A percentile compares a stretch with the other conserved stretches of the same genome.
phyloP scores from a whole-genome alignment of 23 tunicate species.

The Diplosoma virens region DNA sequence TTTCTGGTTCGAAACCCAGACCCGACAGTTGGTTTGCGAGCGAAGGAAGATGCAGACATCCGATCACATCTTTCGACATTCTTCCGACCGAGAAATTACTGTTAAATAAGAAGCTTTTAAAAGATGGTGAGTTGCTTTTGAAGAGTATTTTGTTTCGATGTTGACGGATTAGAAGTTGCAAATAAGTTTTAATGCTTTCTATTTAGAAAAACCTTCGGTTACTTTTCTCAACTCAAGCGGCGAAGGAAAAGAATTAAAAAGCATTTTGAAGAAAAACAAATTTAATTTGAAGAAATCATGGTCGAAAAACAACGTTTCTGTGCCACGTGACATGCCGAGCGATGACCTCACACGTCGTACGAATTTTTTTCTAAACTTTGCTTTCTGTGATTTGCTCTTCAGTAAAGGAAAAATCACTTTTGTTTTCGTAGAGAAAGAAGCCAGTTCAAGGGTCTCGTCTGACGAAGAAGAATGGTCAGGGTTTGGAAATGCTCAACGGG shows the following conservation, averaged over 20 bases:
- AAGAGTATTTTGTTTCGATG: background rate
- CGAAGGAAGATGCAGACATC: slow-evolving; percentile 43
- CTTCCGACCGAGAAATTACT: background rate
- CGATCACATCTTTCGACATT: slow-evolving; percentile 34
- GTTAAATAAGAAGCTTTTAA: background rate
- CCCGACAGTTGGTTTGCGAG: slow-evolving; percentile 12
- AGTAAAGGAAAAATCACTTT: no score
- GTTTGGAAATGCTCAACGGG: slow-evolving; percentile 47
- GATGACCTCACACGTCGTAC: no score
- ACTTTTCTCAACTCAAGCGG: background rate
- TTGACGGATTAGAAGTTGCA: background rate
- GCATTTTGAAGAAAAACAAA: slow-evolving; percentile 45
- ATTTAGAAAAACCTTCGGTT: background rate
- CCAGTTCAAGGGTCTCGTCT: background rate
- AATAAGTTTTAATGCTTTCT: background rate
- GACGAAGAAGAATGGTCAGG: slow-evolving; percentile 37
- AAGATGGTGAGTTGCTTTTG: slow-evolving; percentile 48
- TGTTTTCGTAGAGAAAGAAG: background rate
- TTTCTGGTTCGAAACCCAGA: background rate
- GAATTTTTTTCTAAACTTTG: no score
- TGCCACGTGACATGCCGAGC: background rate
- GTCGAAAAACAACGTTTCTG: background rate
- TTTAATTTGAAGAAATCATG: background rate
- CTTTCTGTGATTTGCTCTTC: no score
- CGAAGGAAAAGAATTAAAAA: slow-evolving; percentile 37